Base-by-base conservation (phyloP, 92 coral and sea anemone species). In the Porites lobata region DNA sequence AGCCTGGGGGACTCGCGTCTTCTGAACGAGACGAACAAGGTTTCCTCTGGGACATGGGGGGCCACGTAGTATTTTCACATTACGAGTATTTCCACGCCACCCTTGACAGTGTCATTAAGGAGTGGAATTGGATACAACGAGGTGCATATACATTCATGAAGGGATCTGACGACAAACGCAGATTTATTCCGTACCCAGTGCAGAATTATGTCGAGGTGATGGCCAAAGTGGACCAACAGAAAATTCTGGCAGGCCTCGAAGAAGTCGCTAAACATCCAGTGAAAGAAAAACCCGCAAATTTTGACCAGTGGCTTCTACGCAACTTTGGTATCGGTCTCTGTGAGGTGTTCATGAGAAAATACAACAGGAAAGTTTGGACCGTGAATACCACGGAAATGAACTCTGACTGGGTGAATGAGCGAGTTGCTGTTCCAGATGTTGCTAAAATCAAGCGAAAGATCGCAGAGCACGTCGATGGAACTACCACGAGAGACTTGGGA, bases 31-130 rank as follows among this genome's bases (percentile, higher is more conserved):
- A 92, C 62, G 38, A 84, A 4, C 65, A 78, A 38, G 95, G 90
- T 8, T 92, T 84, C 72, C 87, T 92, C 57, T 92, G 92, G 95
- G 90, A 92, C 62, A 85, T 89, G 92, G 95, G 90, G 0, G 95
- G 95, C 1, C 95, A 89, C 24, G 94, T 89, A 43, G 88, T 85
- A 4, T 92, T 77, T 24, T 92, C 95, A 3, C 95, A 92, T 76
- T 92, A 89, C 24, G 78, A 77, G 18, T 90, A 90, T 53, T 92
- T 92, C 71, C 87, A 89, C 61, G 76, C 61, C 6, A 53, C 79
- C 22, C 77, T 92, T 4, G 85, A 92, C 71, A 81, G 38, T 12
- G 87, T 87, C 0, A 75, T 89, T 9, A 65, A 72, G 51, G 69
- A 59, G 24, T 92, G 95, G 95, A 85, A 84, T 72, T 43, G 67